Conservation (phyloP, 2,797 vertebrate genomes). For the Bufotes viridis region DNA sequence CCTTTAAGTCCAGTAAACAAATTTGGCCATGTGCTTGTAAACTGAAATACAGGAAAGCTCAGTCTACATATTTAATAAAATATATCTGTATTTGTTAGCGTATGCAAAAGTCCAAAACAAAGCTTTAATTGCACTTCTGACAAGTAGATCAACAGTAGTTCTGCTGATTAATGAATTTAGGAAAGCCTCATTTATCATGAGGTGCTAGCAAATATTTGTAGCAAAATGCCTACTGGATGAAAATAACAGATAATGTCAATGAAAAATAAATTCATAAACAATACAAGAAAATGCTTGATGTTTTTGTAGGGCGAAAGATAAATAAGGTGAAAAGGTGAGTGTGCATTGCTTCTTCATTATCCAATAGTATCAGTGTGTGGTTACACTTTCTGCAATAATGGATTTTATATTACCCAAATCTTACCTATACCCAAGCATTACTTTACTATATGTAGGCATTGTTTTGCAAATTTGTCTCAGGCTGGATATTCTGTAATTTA, state of each 20-base stretch:
- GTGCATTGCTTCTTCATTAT: slow-evolving; percentile 19
- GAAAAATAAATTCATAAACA: slow-evolving; percentile 52
- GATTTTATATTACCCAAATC: background rate
- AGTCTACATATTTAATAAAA: background rate
- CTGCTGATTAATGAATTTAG: slow-evolving; percentile 47
- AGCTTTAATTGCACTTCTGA: slow-evolving; percentile 37
- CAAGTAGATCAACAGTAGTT: slow-evolving; percentile 11
- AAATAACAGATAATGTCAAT: slow-evolving; percentile 57
- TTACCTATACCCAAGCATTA: background rate
- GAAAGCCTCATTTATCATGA: slow-evolving; percentile 49
- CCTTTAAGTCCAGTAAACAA: background rate
- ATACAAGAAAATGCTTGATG: slow-evolving; percentile 11
- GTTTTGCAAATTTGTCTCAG: background rate
- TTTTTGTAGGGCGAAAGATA: slow-evolving; percentile 25
- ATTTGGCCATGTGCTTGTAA: background rate
- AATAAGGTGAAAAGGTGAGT: slow-evolving; percentile 31
- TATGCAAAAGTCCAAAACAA: background rate
- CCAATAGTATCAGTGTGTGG: slow-evolving; percentile 26
- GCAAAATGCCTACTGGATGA: slow-evolving; percentile 23
- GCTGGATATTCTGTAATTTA: background rate
- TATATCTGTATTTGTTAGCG: background rate
- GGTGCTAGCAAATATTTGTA: slow-evolving; percentile 28
- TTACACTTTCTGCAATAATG: background rate
- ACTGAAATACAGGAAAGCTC: background rate
- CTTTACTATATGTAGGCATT: background rate